Evolutionary conservation across 30 jellyfish, hydroid and myxozoan species (phyloP), one percentile per base, ranked within the genome.

Genomic region (Aurelia coerulea): DNA sequence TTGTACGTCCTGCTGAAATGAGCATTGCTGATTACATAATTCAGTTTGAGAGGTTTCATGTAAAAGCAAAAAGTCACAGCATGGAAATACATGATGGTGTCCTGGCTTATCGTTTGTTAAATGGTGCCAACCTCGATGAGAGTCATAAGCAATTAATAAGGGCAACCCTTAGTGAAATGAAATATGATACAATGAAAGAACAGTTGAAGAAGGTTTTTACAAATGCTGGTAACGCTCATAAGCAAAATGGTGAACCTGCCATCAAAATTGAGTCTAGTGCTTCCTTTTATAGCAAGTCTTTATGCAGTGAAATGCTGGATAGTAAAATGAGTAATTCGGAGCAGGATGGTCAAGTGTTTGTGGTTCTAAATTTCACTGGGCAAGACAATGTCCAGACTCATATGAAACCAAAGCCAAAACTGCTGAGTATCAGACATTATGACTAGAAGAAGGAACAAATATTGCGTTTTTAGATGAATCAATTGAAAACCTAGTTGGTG

Each of bases 331-430:
- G 10, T 59, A 59, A 59, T 59, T 59, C 9, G 68, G 68, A 59
- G 68, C 68, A 59, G 4, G 19, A 19, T 14, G 68, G 31, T 16
- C 19, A 59, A 42, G 15, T 53, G 64, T 86, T 32, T 75, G 84
- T 78, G 87, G 76, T 29, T 74, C 92, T 34, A 86, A 34, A 31
- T 86, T 86, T 69, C 95, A 86, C 51, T 74, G 89, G 88, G 79
- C 79, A 32, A 35, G 65, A 68, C 29, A 69, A 75, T 84, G 93
- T 66, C 85, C 85, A 10, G 88, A 68, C 29, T 46, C 85, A 29
- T 71, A 70, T 58, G 88, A 82, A 74, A 63, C 12, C 10, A 64
- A 81, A 78, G 37, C 37, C 73, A 34, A 68, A 42, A 78, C 60
- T 17, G 54, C 68, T 58, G 4, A 58, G 9, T 13, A 37, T 37